A percentile compares a stretch with the other conserved stretches of the same genome.
phyloP scores from a whole-genome alignment of 2,113 vertebrate species.

The Trochalopteron elliotii region DNA sequence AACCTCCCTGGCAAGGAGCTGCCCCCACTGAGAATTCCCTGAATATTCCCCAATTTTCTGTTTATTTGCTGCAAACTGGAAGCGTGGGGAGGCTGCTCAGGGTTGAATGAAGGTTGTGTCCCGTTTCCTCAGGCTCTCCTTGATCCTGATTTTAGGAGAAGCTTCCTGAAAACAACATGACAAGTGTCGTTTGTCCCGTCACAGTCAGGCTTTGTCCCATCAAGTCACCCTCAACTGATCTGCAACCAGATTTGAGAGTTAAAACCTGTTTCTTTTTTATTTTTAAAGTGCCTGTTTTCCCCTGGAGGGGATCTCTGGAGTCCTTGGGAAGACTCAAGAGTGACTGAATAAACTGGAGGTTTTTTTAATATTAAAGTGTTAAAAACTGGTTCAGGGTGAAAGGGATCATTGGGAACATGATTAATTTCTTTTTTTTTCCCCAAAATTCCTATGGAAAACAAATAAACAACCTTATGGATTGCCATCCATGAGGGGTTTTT shows the following conservation, averaged over 20 bases:
- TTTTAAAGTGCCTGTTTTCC: neutral
- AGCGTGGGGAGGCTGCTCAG: neutral
- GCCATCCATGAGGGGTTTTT: neutral
- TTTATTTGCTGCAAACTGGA: neutral
- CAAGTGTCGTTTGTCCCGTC: neutral
- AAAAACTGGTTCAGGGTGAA: neutral
- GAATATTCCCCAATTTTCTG: accelerated
- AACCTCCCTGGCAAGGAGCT: neutral
- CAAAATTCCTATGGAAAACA: neutral
- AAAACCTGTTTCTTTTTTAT: neutral
- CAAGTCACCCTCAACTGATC: neutral
- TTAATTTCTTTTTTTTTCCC: accelerated
- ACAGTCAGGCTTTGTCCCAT: constrained; percentile 4
- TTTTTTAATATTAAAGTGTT: neutral
- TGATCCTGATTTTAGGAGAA: constrained; percentile 34
- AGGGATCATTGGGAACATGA: accelerated
- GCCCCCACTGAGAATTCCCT: accelerated
- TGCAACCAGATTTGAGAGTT: neutral
- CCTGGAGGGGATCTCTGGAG: neutral
- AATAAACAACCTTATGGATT: neutral
- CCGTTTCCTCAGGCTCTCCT: neutral
- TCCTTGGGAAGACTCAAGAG: neutral
- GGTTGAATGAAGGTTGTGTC: neutral
- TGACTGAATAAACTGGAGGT: neutral
- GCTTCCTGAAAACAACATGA: neutral